Evolutionary conservation across 2,113 vertebrate species (phyloP), one percentile per base, ranked within the genome.

Genomic region (Platysteira castanea): DNA sequence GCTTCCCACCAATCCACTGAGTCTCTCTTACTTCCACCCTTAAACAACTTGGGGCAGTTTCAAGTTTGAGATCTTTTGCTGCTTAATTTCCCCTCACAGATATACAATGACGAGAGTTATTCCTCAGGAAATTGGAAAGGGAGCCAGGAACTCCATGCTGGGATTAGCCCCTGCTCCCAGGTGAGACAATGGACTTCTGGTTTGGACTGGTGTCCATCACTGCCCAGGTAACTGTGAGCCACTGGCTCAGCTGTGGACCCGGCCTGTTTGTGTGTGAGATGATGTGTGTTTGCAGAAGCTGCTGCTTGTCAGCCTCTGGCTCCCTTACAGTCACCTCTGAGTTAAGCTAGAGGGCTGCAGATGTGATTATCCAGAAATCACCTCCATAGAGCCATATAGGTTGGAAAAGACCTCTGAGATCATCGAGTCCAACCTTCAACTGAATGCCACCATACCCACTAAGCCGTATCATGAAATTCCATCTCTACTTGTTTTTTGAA

Each of bases 211-310:
- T 46, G 35, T 41, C 35, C 33, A 7, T 18, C 54, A 19, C 35
- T 56, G 53, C 12, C 33, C 0, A 0, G 44, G 16, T 53, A 52
- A 42, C 0, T 1, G 12, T 15, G 22, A 61, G 46, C 65, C 28
- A 28, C 30, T 1, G 2, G 30, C 54, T 64, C 65, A 73, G 49
- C 67, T 18, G 4, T 24, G 52, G 46, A 11, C 7, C 23, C 50
- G 46, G 61, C 24, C 68, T 42, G 16, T 63, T 63, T 0, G 0
- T 44, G 10, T 2, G 1, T 78, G 75, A 50, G 83, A 35, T 28
- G 28, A 37, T 22, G 21, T 23, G 33, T 30, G 26, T 16, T 79
- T 80, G 47, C 74, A 84, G 57, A 44, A 76, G 30, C 21, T 50
- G 52, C 13, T 33, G 41, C 1, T 7, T 39, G 20, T 71, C 33